Evolutionary conservation across 2,797 vertebrate species (phyloP).

Genomic region (Linurgus olivaceus): DNA sequence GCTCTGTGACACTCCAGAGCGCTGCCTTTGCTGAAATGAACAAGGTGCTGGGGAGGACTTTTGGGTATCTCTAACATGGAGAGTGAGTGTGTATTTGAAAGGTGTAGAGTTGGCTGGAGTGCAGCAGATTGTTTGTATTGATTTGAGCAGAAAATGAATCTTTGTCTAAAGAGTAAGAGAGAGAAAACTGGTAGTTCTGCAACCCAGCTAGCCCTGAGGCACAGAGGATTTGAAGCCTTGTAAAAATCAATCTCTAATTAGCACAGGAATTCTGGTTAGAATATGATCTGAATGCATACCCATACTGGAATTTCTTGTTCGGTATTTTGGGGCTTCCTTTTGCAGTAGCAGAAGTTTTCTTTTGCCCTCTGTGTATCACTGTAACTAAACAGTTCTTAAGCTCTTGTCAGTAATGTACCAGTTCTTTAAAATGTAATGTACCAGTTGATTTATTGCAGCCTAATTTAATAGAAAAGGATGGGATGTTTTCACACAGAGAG

Average conservation of each 20-base stretch:
- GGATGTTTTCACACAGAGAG: neutral
- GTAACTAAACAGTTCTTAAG: neutral
- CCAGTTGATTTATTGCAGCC: neutral
- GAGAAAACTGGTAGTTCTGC: neutral
- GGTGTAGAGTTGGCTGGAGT: neutral
- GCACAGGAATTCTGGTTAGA: conserved; percentile 6
- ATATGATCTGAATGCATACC: neutral
- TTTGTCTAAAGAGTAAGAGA: neutral
- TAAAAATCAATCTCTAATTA: conserved; percentile 25
- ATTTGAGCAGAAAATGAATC: neutral
- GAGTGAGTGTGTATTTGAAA: neutral
- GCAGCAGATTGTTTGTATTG: neutral
- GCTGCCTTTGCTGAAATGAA: neutral
- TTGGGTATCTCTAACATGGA: neutral
- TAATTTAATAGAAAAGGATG: neutral
- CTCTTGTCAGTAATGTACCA: neutral
- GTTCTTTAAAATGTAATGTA: neutral
- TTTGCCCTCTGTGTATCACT: neutral
- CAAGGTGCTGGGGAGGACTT: neutral
- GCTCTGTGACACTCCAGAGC: neutral
- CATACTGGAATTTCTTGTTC: neutral
- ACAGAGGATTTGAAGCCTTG: neutral
- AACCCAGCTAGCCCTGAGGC: neutral
- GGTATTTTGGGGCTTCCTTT: neutral
- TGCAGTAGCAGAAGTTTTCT: neutral